A percentile compares a stretch with the other conserved stretches of the same genome.
phyloP scores from a whole-genome alignment of 2,797 vertebrate genomes.

The Clarias platycephalus region DNA sequence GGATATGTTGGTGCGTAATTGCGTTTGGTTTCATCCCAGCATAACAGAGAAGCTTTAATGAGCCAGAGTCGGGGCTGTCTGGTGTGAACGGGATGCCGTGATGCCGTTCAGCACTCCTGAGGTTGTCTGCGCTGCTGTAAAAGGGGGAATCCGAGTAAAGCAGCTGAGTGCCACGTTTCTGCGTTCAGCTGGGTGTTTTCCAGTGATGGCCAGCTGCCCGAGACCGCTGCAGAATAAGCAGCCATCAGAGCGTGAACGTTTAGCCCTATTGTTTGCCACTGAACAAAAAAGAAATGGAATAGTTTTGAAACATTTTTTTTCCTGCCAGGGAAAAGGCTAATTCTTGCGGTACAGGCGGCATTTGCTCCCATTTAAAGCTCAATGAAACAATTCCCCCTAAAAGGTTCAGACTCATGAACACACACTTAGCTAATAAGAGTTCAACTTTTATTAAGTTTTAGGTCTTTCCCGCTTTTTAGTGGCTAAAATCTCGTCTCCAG shows the following conservation, averaged over 20 bases:
- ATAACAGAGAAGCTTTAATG: background rate
- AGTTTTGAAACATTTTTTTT: background rate
- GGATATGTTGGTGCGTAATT: slow-evolving; percentile 6
- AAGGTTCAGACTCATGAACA: background rate
- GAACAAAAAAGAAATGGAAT: background rate
- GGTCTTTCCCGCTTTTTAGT: background rate
- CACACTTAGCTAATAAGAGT: background rate
- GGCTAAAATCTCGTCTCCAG: background rate
- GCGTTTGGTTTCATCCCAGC: background rate
- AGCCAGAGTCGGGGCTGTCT: background rate
- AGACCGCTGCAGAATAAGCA: slow-evolving; percentile 36
- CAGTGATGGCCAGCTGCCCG: slow-evolving; percentile 33
- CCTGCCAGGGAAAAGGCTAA: background rate
- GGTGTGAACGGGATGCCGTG: slow-evolving; percentile 6
- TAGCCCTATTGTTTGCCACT: slow-evolving; percentile 8
- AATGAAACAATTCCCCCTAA: slow-evolving; percentile 6
- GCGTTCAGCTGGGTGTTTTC: slow-evolving; percentile 35
- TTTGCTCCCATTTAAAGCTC: background rate
- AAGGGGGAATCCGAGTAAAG: slow-evolving; percentile 22
- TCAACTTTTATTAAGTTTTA: background rate
- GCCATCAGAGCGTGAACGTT: slow-evolving; percentile 15
- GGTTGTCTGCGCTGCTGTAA: background rate
- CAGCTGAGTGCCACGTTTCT: slow-evolving; percentile 37
- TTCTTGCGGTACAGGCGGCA: background rate
- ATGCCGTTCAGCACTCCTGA: slow-evolving; percentile 15